Evolutionary conservation across 1,140 invertebrate genomes (phyloP), one percentile per base, ranked within the genome.

Genomic region (Polypedilum pembai): DNA sequence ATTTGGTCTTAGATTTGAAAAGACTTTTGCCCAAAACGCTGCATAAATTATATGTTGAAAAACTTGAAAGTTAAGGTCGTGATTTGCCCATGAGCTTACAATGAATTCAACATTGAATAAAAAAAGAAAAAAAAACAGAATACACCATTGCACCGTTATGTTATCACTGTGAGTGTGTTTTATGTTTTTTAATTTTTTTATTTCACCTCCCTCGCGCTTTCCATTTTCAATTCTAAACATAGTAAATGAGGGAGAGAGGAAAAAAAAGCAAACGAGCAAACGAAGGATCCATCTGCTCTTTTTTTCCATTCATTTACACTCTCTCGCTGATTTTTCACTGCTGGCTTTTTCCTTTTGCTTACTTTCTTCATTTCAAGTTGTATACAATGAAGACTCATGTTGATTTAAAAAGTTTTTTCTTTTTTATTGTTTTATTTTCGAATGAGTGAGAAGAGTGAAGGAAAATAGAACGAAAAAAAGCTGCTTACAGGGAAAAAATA

Each of bases 391-490:
- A 7, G 20, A 69, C n/a, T 66, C 63, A 66, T 66, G 63, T 66
- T 66, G 63, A 66, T 66, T 69, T 69, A 21, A 21, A 21, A 69
- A 69, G 18, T 20, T 69, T 69, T 66, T 66, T n/a, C n/a, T n/a
- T n/a, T 66, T 69, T 69, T 69, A 69, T 69, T 69, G 65, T 69
- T 69, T 69, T 69, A 69, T 69, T 69, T 69, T 69, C 20, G 18
- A 20, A 18, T 69, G 18, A 20, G 65, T 10, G n/a, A 69, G 17
- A 7, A 21, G 65, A 56, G 15, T 45, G 41, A 45, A 15, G 12
- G 12, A 56, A 15, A 3, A 8, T 12, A 12, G 41, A 45, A 15
- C 3, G n/a, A 56, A 45, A 45, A 45, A 45, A 56, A 56, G 45
- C 45, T 33, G 5, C 24, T 56, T 56, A 56, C 45, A 56, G 12